Conservation (phyloP, 2,888 invertebrate genomes). For the Ophraella communa region DNA sequence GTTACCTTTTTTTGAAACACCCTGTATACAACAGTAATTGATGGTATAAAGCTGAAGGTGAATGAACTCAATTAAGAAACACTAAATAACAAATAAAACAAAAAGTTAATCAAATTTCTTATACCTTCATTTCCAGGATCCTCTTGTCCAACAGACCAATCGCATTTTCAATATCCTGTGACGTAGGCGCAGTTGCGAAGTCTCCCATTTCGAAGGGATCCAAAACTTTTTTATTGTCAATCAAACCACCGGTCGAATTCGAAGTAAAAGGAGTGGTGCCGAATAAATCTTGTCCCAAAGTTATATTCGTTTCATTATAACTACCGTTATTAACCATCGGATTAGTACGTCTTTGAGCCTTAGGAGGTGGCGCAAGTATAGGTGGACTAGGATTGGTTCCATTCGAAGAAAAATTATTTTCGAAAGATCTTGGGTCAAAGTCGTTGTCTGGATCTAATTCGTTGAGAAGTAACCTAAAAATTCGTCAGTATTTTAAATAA, state of each 20-base stretch:
- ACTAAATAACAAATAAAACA: too few relatives aligned
- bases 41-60: too few relatives aligned
- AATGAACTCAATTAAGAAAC: too few relatives aligned
- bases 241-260: slow-evolving; percentile 46
- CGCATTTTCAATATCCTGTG: slow-evolving; percentile 73
- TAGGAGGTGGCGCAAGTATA: slow-evolving; percentile 86
- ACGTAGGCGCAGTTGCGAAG: slow-evolving; percentile 64
- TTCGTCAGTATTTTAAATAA: not conserved
- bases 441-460: slow-evolving; percentile 83
- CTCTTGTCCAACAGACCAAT: slow-evolving; percentile 82
- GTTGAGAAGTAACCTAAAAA: slow-evolving; percentile 68
- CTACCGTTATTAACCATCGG: slow-evolving; percentile 40
- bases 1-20: too few relatives aligned
- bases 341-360: slow-evolving; percentile 66
- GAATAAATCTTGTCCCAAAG: slow-evolving; percentile 75
- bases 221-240: slow-evolving; percentile 59
- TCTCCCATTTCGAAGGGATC: slow-evolving; percentile 90
- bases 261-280: slow-evolving; percentile 78
- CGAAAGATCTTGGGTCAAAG: slow-evolving; percentile 88
- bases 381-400: slow-evolving; percentile 64
- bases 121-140: slow-evolving; percentile 87
- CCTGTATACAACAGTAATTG: too few relatives aligned
- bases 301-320: slow-evolving; percentile 52
- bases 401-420: slow-evolving; percentile 62
- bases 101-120: too few relatives aligned